phyloP scores from a whole-genome alignment of 2,888 invertebrate genomes.

The Tridacna gigas region DNA sequence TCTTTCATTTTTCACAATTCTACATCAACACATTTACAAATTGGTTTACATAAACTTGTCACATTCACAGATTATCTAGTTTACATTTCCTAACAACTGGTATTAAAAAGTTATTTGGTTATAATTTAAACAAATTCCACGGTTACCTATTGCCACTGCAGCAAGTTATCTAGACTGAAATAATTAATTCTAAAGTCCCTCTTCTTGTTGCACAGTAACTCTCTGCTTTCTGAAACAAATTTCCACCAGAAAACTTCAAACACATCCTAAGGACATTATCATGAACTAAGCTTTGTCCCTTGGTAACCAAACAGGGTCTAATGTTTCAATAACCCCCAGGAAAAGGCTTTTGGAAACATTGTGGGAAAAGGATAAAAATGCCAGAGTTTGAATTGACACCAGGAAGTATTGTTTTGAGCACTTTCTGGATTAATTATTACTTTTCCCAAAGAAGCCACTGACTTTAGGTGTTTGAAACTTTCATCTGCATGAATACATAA shows the following conservation, averaged over 20 bases:
- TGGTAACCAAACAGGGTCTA: too few species aligned
- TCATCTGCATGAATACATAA: too few species aligned
- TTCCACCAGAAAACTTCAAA: neutral
- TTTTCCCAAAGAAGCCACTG: too few species aligned
- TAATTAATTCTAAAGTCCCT: neutral
- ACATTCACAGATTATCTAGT: neutral
- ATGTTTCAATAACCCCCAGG: too few species aligned
- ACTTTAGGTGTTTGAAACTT: too few species aligned
- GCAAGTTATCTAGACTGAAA: neutral
- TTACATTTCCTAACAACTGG: neutral
- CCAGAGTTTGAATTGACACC: too few species aligned
- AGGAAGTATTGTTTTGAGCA: too few species aligned
- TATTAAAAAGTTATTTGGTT: slow-evolving; percentile 14
- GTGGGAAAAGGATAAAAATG: neutral
- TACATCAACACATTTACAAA: slow-evolving; percentile 30
- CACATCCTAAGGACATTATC: neutral
- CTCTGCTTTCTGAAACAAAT: neutral
- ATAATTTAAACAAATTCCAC: slow-evolving; percentile 3
- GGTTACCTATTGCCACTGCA: neutral
- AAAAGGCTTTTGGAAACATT: neutral
- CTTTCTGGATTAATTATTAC: too few species aligned
- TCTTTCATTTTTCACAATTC: slow-evolving; percentile 20
- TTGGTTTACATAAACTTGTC: slow-evolving; percentile 39
- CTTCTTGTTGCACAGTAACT: neutral
- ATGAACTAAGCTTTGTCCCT: too few species aligned